Evolutionary conservation across 2,888 invertebrate species (phyloP).

Genomic region (Nomada goodeniana): DNA sequence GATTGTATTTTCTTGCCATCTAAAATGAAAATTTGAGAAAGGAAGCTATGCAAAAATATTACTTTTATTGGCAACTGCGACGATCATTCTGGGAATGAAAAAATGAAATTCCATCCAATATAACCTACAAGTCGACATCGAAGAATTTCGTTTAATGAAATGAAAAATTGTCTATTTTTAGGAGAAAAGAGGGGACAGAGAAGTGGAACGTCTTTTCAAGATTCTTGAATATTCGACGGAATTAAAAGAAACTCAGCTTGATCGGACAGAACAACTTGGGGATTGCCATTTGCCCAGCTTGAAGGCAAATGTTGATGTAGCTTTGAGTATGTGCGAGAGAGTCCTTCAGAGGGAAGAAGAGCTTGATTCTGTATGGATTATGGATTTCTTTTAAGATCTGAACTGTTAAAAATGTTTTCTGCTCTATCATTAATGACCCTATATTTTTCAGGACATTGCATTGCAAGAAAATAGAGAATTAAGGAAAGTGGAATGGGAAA

Average conservation of each 20-base stretch:
- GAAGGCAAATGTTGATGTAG: constrained; percentile 88
- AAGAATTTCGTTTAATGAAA: neutral
- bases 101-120: neutral
- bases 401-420: neutral
- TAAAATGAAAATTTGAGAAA: neutral
- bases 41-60: neutral
- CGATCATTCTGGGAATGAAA: neutral
- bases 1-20: constrained; percentile 12
- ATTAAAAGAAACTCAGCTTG: constrained; percentile 90
- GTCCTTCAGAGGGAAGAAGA: constrained; percentile 87
- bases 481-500: constrained; percentile 88
- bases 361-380: constrained; percentile 85
- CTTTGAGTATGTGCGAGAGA: constrained; percentile 87
- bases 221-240: constrained; percentile 92
- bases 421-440: neutral
- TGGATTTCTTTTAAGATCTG: neutral
- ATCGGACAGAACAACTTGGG: constrained; percentile 88
- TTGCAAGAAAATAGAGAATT: constrained; percentile 85
- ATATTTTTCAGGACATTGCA: constrained; percentile 83
- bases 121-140: constrained; percentile 17
- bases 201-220: constrained; percentile 91
- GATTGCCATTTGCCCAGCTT: constrained; percentile 87
- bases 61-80: neutral
- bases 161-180: constrained; percentile 76
- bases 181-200: constrained; percentile 92